A percentile compares a stretch with the other conserved stretches of the same genome.
These are phyloP conservation scores for Anolis carolinensis DNA, from an alignment of 2,113 vertebrate genomes.

Conservation along the genomic window DNA sequence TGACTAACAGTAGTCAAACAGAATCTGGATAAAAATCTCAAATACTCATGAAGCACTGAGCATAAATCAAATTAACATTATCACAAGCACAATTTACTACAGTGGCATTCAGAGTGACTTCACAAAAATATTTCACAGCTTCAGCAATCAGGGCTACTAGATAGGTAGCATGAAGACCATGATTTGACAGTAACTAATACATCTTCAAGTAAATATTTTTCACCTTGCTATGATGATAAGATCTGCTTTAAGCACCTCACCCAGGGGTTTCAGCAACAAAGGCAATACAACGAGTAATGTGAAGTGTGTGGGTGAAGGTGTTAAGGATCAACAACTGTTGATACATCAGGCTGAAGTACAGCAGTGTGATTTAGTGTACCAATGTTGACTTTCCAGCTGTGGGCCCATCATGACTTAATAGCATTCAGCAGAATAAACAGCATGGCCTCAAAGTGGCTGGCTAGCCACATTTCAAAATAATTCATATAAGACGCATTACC, in stretches of 20 bases:
- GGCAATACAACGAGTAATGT: background rate
- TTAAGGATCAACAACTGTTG: background rate
- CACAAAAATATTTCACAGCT: background rate
- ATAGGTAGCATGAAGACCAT: background rate
- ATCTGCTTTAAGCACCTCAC: background rate
- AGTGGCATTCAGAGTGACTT: background rate
- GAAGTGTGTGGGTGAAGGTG: background rate
- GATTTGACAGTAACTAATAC: background rate
- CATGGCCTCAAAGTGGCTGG: background rate
- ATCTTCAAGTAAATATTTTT: background rate
- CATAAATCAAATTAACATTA: background rate
- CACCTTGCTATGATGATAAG: background rate
- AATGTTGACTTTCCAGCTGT: background rate
- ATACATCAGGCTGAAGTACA: background rate
- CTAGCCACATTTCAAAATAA: background rate
- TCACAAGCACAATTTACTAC: background rate
- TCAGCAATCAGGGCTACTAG: background rate
- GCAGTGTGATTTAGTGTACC: background rate
- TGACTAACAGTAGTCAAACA: background rate
- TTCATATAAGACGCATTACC: background rate
- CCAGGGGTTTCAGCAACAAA: background rate
- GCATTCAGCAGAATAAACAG: background rate
- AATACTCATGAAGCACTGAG: background rate
- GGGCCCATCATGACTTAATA: background rate
- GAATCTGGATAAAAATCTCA: background rate